phyloP scores from a whole-genome alignment of 2,113 vertebrate species.

The Trematomus loennbergii region DNA sequence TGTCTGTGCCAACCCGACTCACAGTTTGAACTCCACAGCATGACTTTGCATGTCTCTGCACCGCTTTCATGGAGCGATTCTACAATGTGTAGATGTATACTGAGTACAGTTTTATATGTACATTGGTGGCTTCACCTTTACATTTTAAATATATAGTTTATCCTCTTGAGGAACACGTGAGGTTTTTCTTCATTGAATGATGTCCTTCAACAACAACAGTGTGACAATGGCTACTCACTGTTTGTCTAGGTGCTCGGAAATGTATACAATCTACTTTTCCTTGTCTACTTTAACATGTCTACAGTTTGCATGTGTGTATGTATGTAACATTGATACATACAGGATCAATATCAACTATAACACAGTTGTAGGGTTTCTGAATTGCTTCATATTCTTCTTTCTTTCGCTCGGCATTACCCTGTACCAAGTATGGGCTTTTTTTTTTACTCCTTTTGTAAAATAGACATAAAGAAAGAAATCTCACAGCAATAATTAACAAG shows the following conservation, averaged over 20 bases:
- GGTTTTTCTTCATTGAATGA: conserved; percentile 16
- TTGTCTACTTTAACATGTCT: conserved; percentile 33
- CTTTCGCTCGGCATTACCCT: conserved; percentile 40
- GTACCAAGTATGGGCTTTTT: conserved; percentile 55
- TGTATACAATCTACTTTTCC: conserved; percentile 40
- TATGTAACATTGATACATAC: conserved; percentile 52
- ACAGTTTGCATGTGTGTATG: conserved; percentile 46
- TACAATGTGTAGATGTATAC: conserved; percentile 33
- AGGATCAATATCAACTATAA: conserved; percentile 29
- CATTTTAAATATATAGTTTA: conserved; percentile 14
- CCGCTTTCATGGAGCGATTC: conserved; percentile 59
- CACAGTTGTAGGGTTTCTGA: conserved; percentile 31
- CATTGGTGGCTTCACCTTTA: conserved; percentile 35
- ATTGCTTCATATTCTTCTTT: conserved; percentile 37
- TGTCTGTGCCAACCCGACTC: conserved; percentile 42
- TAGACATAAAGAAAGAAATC: conserved; percentile 33
- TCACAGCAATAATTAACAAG: conserved; percentile 79
- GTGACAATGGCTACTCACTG: conserved; percentile 22
- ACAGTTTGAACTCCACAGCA: conserved; percentile 43
- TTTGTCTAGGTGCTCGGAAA: conserved; percentile 45
- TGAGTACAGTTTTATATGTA: conserved; percentile 28
- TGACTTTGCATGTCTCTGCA: conserved; percentile 53
- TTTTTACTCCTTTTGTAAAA: conserved; percentile 67
- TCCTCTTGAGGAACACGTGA: conserved; percentile 6
- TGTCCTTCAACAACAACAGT: conserved; percentile 30